Conservation (phyloP, 2,797 vertebrate species). For the Sebastes wilsoni region DNA sequence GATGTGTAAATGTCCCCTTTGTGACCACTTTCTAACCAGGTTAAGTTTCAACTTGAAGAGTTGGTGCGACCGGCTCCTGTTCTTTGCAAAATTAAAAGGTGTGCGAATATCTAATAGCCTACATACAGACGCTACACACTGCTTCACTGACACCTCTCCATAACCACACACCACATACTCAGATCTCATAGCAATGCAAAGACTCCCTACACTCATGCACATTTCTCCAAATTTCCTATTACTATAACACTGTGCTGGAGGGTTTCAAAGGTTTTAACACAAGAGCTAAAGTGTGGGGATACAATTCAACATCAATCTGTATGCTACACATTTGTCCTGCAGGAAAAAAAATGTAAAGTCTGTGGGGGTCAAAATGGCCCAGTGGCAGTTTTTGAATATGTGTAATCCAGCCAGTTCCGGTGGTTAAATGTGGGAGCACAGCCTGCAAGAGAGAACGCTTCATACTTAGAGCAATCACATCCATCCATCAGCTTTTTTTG, state of each 20-base stretch:
- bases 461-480: constrained; percentile 18
- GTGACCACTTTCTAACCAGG: neutral
- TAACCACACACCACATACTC: neutral
- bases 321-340: neutral
- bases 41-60: neutral
- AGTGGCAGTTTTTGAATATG: neutral
- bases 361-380: neutral
- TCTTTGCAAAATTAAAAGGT: neutral
- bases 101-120: neutral
- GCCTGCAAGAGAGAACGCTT: constrained; percentile 13
- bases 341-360: neutral
- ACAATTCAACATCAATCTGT: neutral
- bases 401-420: neutral
- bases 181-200: neutral
- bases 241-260: neutral
- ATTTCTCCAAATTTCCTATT: neutral
- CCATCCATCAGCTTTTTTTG: constrained; percentile 39
- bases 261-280: neutral
- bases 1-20: neutral
- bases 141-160: neutral
- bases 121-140: neutral
- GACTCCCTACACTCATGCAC: neutral
- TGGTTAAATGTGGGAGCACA: constrained; percentile 8
- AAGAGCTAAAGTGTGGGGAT: neutral
- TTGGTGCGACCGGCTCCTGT: too few species aligned